A percentile compares a stretch with the other conserved stretches of the same genome.
These are phyloP conservation scores for Zoroaster sp. DNA, from an alignment of 53 echinoderm and acorn worm genomes.

Conservation along the genomic window DNA sequence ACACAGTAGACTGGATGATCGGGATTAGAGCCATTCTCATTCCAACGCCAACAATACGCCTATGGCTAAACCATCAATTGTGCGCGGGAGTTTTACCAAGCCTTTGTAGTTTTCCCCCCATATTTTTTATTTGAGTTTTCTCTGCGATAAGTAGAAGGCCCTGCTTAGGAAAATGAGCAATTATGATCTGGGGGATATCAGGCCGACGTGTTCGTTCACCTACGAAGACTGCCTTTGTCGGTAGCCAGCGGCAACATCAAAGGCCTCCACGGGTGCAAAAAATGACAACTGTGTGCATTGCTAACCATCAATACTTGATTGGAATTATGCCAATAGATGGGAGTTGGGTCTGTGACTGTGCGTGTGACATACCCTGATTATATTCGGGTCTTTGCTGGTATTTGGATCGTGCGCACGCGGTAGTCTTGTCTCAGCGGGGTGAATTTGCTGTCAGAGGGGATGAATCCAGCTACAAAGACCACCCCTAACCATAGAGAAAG, in stretches of 20 bases:
- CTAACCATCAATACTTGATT: slow-evolving; percentile 35
- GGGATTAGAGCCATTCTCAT: slow-evolving; percentile 28
- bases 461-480: too few relatives aligned
- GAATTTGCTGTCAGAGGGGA: background rate
- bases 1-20: slow-evolving; percentile 43
- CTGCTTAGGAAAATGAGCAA: slow-evolving; percentile 50
- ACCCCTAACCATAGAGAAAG: too few relatives aligned
- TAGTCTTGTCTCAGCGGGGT: background rate
- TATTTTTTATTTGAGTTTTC: slow-evolving; percentile 7
- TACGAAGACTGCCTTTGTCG: slow-evolving; percentile 34
- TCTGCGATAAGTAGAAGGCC: background rate
- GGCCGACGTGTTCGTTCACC: slow-evolving; percentile 35
- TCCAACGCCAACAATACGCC: slow-evolving; percentile 51
- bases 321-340: slow-evolving; percentile 11
- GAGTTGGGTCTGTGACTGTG: background rate
- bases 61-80: slow-evolving; percentile 49
- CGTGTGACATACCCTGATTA: background rate
- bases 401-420: background rate
- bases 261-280: slow-evolving; percentile 17
- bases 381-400: background rate
- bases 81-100: background rate
- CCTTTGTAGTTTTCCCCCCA: background rate
- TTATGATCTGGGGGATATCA: slow-evolving; percentile 33
- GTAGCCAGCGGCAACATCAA: slow-evolving; percentile 39
- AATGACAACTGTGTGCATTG: slow-evolving; percentile 45